A percentile compares a stretch with the other conserved stretches of the same genome.
phyloP scores from a whole-genome alignment of 2,888 invertebrate species.

The Masnerella sp. region DNA sequence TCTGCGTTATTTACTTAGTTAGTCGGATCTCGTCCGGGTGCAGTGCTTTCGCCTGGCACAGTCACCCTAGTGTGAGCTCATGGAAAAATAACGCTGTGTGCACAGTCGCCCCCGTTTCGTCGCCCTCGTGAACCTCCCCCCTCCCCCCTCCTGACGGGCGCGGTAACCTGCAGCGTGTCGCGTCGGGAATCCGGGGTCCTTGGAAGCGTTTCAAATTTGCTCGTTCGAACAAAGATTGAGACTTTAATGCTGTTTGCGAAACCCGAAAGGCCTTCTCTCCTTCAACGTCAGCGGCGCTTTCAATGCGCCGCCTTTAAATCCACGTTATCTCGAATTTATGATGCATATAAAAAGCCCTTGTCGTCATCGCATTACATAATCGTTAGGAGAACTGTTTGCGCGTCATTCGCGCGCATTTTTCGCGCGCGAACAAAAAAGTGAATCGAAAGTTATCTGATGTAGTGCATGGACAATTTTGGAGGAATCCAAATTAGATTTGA shows the following conservation, averaged over 20 bases:
- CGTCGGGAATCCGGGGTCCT: conserved; percentile 47
- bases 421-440: conserved; percentile 18
- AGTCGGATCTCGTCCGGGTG: conserved; percentile 47
- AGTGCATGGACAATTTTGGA: no score
- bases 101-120: conserved; percentile 64
- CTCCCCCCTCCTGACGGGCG: conserved; percentile 22
- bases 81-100: conserved; percentile 72
- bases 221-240: conserved; percentile 71
- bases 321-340: conserved; percentile 52
- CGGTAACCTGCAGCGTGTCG: conserved; percentile 50
- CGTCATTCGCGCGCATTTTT: conserved; percentile 32
- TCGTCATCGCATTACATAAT: conserved; percentile 53
- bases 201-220: conserved; percentile 62
- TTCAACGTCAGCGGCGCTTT: conserved; percentile 40
- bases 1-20: conserved; percentile 47
- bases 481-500: no score
- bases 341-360: conserved; percentile 51
- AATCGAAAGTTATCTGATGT: no score
- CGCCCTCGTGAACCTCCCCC: no score
- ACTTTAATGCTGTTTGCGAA: conserved; percentile 70
- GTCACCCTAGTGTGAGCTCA: conserved; percentile 62
- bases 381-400: conserved; percentile 34
- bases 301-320: conserved; percentile 48
- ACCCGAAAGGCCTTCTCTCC: conserved; percentile 55
- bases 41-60: conserved; percentile 49